Evolutionary conservation across 2,797 vertebrate genomes (phyloP).

Genomic region (Gymnoscopelus braueri): DNA sequence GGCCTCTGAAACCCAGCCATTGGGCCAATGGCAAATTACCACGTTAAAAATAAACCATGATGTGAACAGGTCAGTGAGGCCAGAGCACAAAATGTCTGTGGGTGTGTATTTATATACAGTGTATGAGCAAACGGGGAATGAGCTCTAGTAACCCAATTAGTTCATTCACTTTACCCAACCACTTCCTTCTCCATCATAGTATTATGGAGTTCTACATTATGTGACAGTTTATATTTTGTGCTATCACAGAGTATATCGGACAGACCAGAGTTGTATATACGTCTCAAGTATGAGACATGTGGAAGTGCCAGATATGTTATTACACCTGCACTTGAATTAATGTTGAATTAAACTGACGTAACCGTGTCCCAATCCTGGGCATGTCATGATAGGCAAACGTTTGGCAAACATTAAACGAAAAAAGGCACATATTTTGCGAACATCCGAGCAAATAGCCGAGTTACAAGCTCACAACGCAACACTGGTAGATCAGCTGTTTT

Average conservation of each 20-base stretch:
- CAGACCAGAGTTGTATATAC: too few species aligned
- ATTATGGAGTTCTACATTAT: slow-evolving; percentile 22
- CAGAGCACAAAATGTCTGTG: slow-evolving; percentile 68
- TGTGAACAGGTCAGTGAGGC: slow-evolving; percentile 75
- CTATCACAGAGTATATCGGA: not conserved
- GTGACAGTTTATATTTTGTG: slow-evolving; percentile 13
- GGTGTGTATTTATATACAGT: slow-evolving; percentile 70
- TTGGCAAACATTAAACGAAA: too few species aligned
- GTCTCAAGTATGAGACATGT: slow-evolving; percentile 1
- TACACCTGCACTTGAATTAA: too few species aligned
- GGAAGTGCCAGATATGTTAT: not conserved
- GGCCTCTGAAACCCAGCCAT: slow-evolving; percentile 77
- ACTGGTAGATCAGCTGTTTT: too few species aligned
- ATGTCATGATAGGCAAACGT: too few species aligned
- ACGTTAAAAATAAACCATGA: slow-evolving; percentile 80
- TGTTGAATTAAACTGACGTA: too few species aligned
- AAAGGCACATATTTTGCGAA: too few species aligned
- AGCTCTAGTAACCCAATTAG: slow-evolving; percentile 78
- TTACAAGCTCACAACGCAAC: too few species aligned
- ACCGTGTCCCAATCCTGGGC: too few species aligned
- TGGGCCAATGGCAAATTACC: slow-evolving; percentile 76
- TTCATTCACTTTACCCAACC: slow-evolving; percentile 28
- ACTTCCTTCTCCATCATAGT: slow-evolving; percentile 33
- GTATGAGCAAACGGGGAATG: slow-evolving; percentile 57
- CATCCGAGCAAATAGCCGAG: too few species aligned